Percentiles rank a stretch among this genome's conserved stretches.
Evolutionary conservation across 2,113 vertebrate genomes (phyloP).

Genomic region (Dromiciops gliroides): DNA sequence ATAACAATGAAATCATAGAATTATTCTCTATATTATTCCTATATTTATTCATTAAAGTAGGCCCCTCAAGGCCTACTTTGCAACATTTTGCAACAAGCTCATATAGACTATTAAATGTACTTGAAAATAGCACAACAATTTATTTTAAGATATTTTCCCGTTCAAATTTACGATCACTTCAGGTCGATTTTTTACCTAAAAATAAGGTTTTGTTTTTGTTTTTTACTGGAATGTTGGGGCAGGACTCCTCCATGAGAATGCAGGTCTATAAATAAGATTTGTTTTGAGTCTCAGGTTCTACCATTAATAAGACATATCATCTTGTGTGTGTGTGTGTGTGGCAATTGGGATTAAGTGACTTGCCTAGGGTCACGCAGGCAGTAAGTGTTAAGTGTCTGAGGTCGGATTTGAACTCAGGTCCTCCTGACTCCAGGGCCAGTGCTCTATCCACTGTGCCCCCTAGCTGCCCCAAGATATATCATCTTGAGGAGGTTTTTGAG

Average conservation of each 20-base stretch:
- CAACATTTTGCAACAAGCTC: not conserved
- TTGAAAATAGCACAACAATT: not conserved
- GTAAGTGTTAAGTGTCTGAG: too few species aligned
- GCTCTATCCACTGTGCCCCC: too few species aligned
- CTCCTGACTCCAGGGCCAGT: too few species aligned
- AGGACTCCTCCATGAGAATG: not conserved
- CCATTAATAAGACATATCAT: not conserved
- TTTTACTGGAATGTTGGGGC: not conserved
- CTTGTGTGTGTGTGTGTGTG: too few species aligned
- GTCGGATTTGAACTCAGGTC: too few species aligned
- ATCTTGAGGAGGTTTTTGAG: not conserved
- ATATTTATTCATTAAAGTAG: not conserved
- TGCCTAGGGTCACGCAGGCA: too few species aligned
- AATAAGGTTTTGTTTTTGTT: too few species aligned
- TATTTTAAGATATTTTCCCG: not conserved
- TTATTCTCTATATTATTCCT: not conserved
- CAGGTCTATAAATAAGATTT: not conserved
- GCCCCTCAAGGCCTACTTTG: not conserved
- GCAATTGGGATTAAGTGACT: too few species aligned
- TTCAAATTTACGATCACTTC: not conserved
- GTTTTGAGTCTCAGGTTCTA: not conserved
- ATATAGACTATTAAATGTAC: not conserved
- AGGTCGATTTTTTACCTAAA: not conserved
- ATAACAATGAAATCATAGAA: not conserved
- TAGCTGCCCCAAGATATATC: too few species aligned